phyloP scores from a whole-genome alignment of 2,888 invertebrate species.

The Tenodera sinensis region DNA sequence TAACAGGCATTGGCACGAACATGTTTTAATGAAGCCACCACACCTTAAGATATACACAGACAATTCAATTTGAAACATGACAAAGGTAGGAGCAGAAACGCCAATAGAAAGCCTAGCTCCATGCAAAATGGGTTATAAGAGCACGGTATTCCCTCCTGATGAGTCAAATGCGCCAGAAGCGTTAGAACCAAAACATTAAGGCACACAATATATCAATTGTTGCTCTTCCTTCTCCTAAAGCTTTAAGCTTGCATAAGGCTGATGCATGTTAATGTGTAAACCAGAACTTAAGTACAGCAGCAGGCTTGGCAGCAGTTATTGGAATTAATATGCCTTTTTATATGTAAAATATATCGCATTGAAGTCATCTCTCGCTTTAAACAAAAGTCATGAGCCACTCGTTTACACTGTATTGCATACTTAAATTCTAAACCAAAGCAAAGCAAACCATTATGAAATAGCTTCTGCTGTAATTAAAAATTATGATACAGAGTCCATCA shows the following conservation, averaged over 20 bases:
- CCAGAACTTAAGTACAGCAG: not conserved
- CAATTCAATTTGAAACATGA: not conserved
- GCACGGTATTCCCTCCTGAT: constrained; percentile 48
- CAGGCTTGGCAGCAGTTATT: not conserved
- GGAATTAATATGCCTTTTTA: not conserved
- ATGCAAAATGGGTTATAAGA: constrained; percentile 69
- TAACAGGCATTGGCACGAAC: too few relatives aligned
- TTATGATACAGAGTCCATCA: not conserved
- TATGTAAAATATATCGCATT: not conserved
- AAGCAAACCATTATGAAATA: not conserved
- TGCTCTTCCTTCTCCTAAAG: not conserved
- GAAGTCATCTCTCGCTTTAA: not conserved
- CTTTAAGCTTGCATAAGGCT: not conserved
- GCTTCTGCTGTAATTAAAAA: not conserved
- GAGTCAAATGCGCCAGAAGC: constrained; percentile 27
- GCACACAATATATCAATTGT: not conserved
- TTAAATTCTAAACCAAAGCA: not conserved
- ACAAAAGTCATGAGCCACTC: not conserved
- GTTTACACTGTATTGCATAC: not conserved
- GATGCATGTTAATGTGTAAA: not conserved
- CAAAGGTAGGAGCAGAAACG: constrained; percentile 42
- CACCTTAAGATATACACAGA: not conserved
- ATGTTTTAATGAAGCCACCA: too few relatives aligned
- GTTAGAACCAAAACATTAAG: not conserved
- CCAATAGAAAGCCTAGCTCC: constrained; percentile 57